phyloP scores from a whole-genome alignment of 1,140 invertebrate genomes.

The Euborellia annulipes region DNA sequence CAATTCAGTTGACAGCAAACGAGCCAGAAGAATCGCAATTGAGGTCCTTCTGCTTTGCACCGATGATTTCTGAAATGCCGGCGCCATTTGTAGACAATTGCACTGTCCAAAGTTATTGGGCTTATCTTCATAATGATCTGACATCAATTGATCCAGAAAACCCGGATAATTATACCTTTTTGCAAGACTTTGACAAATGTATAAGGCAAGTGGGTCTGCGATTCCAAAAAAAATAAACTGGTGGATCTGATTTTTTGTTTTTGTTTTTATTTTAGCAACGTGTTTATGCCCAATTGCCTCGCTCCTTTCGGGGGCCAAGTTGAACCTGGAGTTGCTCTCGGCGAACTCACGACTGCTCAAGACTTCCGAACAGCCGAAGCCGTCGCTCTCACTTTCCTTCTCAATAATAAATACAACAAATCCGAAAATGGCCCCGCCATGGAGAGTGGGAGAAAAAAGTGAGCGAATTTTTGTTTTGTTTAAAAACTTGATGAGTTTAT shows the following conservation, averaged over 20 bases:
- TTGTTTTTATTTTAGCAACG: conserved; percentile 33
- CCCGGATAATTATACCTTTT: conserved; percentile 21
- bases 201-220: conserved; percentile 13
- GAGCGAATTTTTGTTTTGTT: conserved; percentile 5
- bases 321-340: conserved; percentile 60
- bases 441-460: conserved; percentile 64
- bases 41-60: conserved; percentile 48
- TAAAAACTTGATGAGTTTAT: no score
- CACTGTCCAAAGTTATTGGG: conserved; percentile 59
- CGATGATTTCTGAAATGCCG: conserved; percentile 47
- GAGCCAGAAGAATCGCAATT: no score
- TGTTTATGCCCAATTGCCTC: conserved; percentile 47
- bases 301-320: conserved; percentile 73
- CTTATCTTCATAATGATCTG: conserved; percentile 58
- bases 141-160: no score
- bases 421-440: conserved; percentile 36
- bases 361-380: no score
- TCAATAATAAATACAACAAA: conserved; percentile 45
- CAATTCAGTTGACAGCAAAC: no score
- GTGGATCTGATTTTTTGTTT: background rate
- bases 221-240: background rate
- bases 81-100: conserved; percentile 42
- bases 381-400: conserved; percentile 59
- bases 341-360: conserved; percentile 25
- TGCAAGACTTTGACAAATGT: conserved; percentile 27